These are phyloP conservation scores for Morbakka virulenta DNA, from an alignment of 30 jellyfish, hydroid and myxozoan species.

Conservation along the genomic window DNA sequence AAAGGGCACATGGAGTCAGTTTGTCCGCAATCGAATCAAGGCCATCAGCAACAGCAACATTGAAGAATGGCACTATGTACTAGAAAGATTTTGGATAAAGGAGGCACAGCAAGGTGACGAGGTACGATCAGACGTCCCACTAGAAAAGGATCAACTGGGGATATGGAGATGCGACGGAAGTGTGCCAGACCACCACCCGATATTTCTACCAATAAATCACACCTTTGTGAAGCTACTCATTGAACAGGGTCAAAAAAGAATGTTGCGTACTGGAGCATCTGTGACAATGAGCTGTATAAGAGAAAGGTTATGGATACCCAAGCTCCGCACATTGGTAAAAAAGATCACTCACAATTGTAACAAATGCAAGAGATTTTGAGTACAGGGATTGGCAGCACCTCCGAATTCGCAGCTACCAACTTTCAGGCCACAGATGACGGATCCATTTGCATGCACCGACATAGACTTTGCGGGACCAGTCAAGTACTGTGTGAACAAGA, in stretches of 20 bases:
- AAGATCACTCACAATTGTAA: slow-evolving; percentile 4
- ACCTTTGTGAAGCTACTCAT: neutral
- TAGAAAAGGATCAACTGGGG: neutral
- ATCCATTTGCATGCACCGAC: slow-evolving; percentile 33
- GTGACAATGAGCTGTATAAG: slow-evolving; percentile 29
- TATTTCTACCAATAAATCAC: neutral
- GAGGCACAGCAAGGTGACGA: neutral
- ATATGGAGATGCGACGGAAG: neutral
- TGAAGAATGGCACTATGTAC: neutral
- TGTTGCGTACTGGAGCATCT: neutral
- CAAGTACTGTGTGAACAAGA: neutral
- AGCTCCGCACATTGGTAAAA: slow-evolving; percentile 23
- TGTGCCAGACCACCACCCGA: neutral
- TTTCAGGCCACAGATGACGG: slow-evolving; percentile 12
- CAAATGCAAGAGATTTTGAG: slow-evolving; percentile 28
- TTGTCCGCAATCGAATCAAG: neutral
- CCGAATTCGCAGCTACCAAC: neutral
- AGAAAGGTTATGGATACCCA: slow-evolving; percentile 46
- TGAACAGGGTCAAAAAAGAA: neutral
- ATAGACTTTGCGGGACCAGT: slow-evolving; percentile 51
- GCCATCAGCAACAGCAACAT: neutral
- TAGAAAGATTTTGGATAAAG: too few species aligned
- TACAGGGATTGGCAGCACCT: slow-evolving; percentile 17
- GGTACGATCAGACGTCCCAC: neutral
- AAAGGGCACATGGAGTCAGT: neutral